Base-by-base conservation (phyloP, 1,140 invertebrate species). In the Megalonaias nervosa region DNA sequence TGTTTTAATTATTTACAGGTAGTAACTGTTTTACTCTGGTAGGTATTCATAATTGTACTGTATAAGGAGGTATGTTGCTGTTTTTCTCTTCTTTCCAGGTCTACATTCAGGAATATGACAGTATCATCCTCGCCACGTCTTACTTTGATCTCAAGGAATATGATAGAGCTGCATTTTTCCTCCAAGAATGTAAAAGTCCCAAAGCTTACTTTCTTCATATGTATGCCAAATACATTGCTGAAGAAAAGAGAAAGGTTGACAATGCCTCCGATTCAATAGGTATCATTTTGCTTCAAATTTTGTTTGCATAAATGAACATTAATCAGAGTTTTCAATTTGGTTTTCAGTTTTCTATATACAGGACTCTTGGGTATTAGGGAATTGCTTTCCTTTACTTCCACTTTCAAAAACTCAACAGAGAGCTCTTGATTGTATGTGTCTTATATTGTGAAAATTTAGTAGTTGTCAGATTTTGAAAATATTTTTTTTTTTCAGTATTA, bases 111-210 rank as follows among this genome's bases (percentile, higher is more conserved):
- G 93, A 81, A 94, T 96, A 86, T 93, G 93, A 88, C 79, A 87
- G 92, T 14, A 98, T 96, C 87, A 92, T 93, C 48, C 87, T 98
- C 74, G 95, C 96, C 0, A 97, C 96, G 90, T 95, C 94, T 83
- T 97, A 97, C 87, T 98, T 98, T 90, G 96, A 98, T 91, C 91
- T 95, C 19, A 95, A 96, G 85, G 97, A 99, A 90, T 99, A 97
- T 90, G 95, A 97, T 83, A 93, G 97, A 87, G 96, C 96, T 77
- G 95, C 96, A 0, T 94, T 94, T 92, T 97, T 97, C 85, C 92
- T 96, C 16, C 93, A 95, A 83, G 92, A 94, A 58, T 95, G 94
- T 82, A 91, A 88, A 71, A 93, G 92, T 87, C 87, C 93, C n/a
- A 93, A 95, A 90, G 88, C 92, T 16, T 92, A 92, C 82, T 98